Evolutionary conservation across 1,140 invertebrate genomes (phyloP).

Genomic region (Eupeodes corollae): DNA sequence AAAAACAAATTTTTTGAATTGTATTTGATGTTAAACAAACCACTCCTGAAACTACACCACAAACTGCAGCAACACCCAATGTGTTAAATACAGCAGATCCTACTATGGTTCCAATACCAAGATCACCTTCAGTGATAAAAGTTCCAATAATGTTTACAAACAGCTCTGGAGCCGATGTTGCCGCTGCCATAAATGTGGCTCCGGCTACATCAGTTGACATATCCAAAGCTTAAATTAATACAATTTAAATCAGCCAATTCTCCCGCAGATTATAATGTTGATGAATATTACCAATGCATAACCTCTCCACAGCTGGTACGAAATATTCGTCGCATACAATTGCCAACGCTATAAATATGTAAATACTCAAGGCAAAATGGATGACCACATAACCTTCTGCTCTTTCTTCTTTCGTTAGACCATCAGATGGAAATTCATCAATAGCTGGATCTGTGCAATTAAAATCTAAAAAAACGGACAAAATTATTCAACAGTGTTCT

Average conservation of each 20-base stretch:
- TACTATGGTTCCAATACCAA: constrained; percentile 74
- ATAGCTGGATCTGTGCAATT: constrained; percentile 57
- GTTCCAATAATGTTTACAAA: constrained; percentile 81
- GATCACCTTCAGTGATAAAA: constrained; percentile 70
- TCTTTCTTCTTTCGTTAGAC: constrained; percentile 30
- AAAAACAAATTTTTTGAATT: background rate
- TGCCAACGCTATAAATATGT: constrained; percentile 64
- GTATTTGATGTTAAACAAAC: background rate
- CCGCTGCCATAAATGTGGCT: constrained; percentile 84
- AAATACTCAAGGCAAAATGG: constrained; percentile 61
- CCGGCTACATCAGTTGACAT: constrained; percentile 67
- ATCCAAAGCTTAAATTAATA: constrained; percentile 43
- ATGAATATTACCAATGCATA: constrained; percentile 66
- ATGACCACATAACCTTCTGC: constrained; percentile 58
- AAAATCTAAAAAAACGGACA: background rate
- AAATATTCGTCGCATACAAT: constrained; percentile 76
- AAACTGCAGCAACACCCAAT: constrained; percentile 75
- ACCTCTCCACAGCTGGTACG: constrained; percentile 67
- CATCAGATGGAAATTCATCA: constrained; percentile 53
- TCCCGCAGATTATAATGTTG: constrained; percentile 22
- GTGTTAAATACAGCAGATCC: constrained; percentile 89
- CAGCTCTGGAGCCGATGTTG: constrained; percentile 78
- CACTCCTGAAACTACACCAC: constrained; percentile 50
- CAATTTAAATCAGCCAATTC: background rate
- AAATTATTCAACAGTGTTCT: too few relatives aligned